Conservation (phyloP, 2,797 vertebrate species). For the Etheostoma nigrum region DNA sequence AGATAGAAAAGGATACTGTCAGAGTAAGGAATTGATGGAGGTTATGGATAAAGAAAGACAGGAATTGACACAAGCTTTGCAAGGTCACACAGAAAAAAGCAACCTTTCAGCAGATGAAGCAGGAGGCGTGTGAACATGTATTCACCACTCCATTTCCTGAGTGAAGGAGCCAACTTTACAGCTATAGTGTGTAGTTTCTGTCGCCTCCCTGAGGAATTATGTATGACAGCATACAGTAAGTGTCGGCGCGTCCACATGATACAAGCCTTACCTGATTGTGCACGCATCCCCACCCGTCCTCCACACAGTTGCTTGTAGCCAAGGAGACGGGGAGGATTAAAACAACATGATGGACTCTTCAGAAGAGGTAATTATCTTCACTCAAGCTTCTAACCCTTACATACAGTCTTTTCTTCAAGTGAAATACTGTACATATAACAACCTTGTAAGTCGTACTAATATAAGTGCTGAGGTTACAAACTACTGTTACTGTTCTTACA, state of each 20-base stretch:
- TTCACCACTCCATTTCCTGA: background rate
- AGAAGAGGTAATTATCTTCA: too few relatives aligned
- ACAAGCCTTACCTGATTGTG: too few relatives aligned
- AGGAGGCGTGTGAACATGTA: background rate
- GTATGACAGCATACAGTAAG: too few relatives aligned
- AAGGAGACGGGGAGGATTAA: too few relatives aligned
- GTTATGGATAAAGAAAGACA: constrained; percentile 14
- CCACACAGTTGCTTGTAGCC: too few relatives aligned
- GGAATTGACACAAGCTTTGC: constrained; percentile 13
- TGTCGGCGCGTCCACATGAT: too few relatives aligned
- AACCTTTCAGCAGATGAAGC: background rate
- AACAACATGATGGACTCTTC: too few relatives aligned
- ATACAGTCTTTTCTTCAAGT: background rate
- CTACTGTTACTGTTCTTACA: background rate
- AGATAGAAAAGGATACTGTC: constrained; percentile 33
- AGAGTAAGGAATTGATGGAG: constrained; percentile 42
- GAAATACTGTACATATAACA: background rate
- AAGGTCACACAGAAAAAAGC: constrained; percentile 8
- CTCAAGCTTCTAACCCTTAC: too few relatives aligned
- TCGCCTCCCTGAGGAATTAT: too few relatives aligned
- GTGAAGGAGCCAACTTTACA: background rate
- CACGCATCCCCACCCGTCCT: too few relatives aligned
- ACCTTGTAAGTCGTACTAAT: background rate
- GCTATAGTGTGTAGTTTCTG: too few relatives aligned
- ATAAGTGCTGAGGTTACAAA: background rate